These are phyloP conservation scores for Taurulus bubalis DNA, from an alignment of 2,113 vertebrate species.

Conservation along the genomic window DNA sequence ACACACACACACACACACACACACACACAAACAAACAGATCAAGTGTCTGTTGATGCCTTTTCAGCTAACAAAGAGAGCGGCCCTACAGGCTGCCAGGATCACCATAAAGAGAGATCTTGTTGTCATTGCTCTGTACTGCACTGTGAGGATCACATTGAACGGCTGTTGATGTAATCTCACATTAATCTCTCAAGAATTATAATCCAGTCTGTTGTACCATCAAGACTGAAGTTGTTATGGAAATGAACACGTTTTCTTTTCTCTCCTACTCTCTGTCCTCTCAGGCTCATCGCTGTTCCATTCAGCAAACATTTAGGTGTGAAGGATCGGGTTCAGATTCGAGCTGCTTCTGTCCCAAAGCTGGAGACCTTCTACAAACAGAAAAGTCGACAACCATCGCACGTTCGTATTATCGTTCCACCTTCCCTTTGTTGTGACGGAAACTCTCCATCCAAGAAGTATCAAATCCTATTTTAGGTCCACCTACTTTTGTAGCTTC, in stretches of 20 bases:
- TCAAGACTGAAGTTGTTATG: neutral
- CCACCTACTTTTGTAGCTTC: neutral
- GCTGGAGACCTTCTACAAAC: constrained; percentile 87
- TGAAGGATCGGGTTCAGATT: constrained; percentile 82
- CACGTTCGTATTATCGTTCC: constrained; percentile 76
- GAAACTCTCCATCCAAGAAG: neutral
- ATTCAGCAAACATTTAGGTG: constrained; percentile 84
- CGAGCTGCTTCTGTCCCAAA: constrained; percentile 74
- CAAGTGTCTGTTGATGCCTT: constrained; percentile 61
- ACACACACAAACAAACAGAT: constrained; percentile 39
- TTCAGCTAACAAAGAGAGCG: constrained; percentile 49
- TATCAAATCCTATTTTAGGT: neutral
- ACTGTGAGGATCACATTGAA: neutral
- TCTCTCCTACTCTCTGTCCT: constrained; percentile 25
- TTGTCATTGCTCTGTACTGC: constrained; percentile 17
- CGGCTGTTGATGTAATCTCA: constrained; percentile 39
- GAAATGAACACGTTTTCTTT: neutral
- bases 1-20: constrained; percentile 16
- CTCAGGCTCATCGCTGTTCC: constrained; percentile 86
- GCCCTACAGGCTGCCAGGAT: constrained; percentile 39
- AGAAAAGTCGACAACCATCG: constrained; percentile 71
- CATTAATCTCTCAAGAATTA: neutral
- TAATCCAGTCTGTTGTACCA: neutral
- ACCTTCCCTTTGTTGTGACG: neutral
- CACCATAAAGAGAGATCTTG: constrained; percentile 32